Conservation (phyloP, 2,113 vertebrate genomes). For the Argyrosomus japonicus region DNA sequence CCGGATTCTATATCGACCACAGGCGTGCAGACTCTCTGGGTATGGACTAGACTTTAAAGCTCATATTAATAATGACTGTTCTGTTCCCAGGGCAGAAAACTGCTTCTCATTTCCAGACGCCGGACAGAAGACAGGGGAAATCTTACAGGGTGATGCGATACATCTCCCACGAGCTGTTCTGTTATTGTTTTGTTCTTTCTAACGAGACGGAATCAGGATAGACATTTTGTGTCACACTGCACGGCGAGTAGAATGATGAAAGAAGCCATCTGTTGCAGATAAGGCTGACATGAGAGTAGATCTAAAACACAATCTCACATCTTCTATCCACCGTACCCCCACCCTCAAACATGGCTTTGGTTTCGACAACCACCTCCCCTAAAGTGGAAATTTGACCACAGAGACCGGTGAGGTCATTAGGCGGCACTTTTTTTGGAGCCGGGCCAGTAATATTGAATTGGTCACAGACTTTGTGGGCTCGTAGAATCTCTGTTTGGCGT, state of each 20-base stretch:
- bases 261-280: constrained; percentile 16
- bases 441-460: constrained; percentile 19
- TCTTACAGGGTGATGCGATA: not conserved
- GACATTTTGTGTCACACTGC: not conserved
- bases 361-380: constrained; percentile 12
- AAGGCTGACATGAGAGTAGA: not conserved
- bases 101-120: not conserved
- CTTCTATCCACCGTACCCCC: not conserved
- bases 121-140: not conserved
- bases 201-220: not conserved
- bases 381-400: constrained; percentile 5
- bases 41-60: not conserved
- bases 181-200: not conserved
- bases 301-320: not conserved
- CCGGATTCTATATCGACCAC: constrained; percentile 21
- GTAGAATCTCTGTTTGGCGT: not conserved
- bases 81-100: not conserved
- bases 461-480: constrained; percentile 48
- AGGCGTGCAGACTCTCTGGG: not conserved
- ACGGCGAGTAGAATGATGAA: not conserved
- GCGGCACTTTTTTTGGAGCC: constrained; percentile 13
- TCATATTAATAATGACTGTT: not conserved
- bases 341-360: not conserved
- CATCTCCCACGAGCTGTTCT: not conserved
- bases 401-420: constrained; percentile 39